Conservation (phyloP, 1,140 invertebrate species). For the Ptiloglossa arizonensis region DNA sequence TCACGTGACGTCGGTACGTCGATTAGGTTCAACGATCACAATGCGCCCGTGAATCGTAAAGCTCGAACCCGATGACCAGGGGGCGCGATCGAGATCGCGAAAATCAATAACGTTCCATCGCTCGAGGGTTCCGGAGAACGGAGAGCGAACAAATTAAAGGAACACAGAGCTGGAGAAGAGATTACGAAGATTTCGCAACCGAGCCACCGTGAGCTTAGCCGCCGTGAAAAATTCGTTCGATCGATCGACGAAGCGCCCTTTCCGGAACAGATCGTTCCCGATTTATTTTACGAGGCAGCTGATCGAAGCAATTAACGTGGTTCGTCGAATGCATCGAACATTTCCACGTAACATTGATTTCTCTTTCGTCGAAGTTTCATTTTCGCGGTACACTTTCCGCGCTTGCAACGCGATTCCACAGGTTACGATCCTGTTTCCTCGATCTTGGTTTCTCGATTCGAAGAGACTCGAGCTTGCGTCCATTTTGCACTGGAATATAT, state of each 20-base stretch:
- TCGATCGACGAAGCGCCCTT: not conserved
- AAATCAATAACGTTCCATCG: not conserved
- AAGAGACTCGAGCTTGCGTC: too few species aligned
- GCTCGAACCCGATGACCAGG: not conserved
- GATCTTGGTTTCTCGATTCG: too few species aligned
- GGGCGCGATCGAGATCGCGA: not conserved
- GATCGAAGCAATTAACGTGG: not conserved
- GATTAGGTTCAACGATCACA: constrained; percentile 26
- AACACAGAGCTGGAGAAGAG: too few species aligned
- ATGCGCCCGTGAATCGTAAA: constrained; percentile 31
- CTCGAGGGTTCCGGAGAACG: not conserved
- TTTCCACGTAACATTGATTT: not conserved
- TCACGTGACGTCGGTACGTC: constrained; percentile 1
- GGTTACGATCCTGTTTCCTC: too few species aligned
- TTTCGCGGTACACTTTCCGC: too few species aligned
- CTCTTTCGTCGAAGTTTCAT: not conserved
- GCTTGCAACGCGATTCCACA: too few species aligned
- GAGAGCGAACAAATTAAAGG: not conserved
- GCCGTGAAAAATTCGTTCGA: not conserved
- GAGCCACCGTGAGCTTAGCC: not conserved
- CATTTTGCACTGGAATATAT: too few species aligned
- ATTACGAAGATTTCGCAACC: not conserved
- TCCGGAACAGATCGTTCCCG: not conserved
- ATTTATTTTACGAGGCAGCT: not conserved
- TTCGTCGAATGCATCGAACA: too few species aligned